Base-by-base conservation (phyloP, 1,140 invertebrate species). In the Panagrolaimus sp. region DNA sequence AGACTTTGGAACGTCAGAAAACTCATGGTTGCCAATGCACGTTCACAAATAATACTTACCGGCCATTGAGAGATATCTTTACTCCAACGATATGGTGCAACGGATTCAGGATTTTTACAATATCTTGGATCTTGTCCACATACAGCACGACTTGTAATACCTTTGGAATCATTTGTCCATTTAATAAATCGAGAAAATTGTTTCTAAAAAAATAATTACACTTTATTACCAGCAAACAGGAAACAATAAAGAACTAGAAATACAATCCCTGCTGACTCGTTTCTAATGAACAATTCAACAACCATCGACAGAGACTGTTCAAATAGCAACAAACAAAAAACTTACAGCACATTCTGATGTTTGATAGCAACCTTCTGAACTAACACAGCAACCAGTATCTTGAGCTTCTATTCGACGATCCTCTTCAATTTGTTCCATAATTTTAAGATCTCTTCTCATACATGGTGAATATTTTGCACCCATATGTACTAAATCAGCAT, bases 41-140 rank as follows among this genome's bases (percentile, higher is more conserved):
- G n/a, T n/a, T n/a, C 9, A 73, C 8, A 72, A 25, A 20, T 20
- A 23, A 46, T 47, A 43, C 74, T 67, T 67, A 88, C 85, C 44
- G 96, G 96, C 96, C 96, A 99, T 83, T 97, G 93, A 13, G 94
- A 97, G 73, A 98, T 96, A 80, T 98, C 93, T 77, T 97, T 92
- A 9, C 92, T 92, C 96, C 96, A 99, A 83, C 93, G 91, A 84
- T 93, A 93, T 0, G 93, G 93, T 13, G 91, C 90, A 76, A 93
- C 89, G 44, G 93, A 96, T 0, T 92, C 90, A 16, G 95, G 95
- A 9, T 93, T 91, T 85, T 91, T 90, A 83, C 96, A 98, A 84
- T 92, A 97, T 82, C 92, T 91, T 72, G 96, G 96, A 88, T 98
- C 96, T 70, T 97, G 87, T 5, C 96, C 96, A 86, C 96, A 98